A percentile compares a stretch with the other conserved stretches of the same genome.
These are phyloP conservation scores for Hipposideros larvatus DNA, from an alignment of 2,797 vertebrate genomes.

Conservation along the genomic window DNA sequence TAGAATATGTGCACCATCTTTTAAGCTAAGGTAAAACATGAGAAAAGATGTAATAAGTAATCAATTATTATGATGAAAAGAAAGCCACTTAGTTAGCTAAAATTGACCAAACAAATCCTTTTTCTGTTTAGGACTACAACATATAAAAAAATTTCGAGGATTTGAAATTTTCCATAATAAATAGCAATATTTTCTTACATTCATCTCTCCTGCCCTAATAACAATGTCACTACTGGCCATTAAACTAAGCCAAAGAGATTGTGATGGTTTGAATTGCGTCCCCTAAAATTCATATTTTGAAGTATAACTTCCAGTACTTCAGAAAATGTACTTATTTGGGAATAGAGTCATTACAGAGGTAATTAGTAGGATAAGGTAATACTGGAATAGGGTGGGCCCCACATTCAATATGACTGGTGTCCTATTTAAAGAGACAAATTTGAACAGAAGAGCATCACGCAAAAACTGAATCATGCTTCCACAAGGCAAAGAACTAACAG, in stretches of 20 bases:
- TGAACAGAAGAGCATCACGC: no score
- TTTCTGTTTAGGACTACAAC: background rate
- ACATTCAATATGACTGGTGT: background rate
- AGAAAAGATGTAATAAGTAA: background rate
- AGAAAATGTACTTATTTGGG: background rate
- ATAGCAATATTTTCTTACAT: background rate
- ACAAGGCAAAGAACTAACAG: background rate
- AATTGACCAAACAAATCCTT: background rate
- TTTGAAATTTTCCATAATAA: background rate
- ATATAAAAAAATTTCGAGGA: background rate
- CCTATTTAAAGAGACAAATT: background rate
- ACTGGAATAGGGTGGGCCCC: background rate
- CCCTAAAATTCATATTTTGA: background rate
- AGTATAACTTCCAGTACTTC: background rate
- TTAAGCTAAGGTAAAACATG: background rate
- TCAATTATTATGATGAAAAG: background rate
- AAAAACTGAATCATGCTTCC: background rate
- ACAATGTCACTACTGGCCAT: background rate
- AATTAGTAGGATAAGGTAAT: background rate
- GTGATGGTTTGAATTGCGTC: background rate
- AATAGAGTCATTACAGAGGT: background rate
- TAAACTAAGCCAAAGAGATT: background rate
- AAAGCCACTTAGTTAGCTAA: background rate
- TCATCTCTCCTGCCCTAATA: background rate
- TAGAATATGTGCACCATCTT: background rate